Evolutionary conservation across 2,797 vertebrate species (phyloP).

Genomic region (Ptychadena robeensis): DNA sequence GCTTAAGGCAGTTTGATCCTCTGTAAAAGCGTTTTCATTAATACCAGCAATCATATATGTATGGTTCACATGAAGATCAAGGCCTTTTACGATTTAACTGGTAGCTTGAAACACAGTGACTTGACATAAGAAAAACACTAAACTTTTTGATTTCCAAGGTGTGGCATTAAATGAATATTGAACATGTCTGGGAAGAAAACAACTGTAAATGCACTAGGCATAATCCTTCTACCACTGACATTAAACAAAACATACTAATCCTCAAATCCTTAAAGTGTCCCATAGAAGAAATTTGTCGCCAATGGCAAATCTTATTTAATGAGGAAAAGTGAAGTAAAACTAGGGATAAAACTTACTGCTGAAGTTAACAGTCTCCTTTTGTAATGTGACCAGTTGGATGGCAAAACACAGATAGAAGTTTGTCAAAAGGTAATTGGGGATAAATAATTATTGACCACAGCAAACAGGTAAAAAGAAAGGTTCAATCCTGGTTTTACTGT

Average conservation of each 20-base stretch:
- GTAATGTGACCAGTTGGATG: too few species aligned
- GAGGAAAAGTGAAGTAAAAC: too few species aligned
- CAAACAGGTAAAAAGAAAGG: too few species aligned
- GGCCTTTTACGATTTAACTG: background rate
- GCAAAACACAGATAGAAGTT: too few species aligned
- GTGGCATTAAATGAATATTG: slow-evolving; percentile 2
- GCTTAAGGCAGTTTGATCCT: background rate
- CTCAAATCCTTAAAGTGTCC: too few species aligned
- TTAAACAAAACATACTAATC: background rate
- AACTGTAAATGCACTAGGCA: background rate
- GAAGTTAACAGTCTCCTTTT: too few species aligned
- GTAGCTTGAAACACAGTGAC: slow-evolving; percentile 15
- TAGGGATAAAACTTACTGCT: too few species aligned
- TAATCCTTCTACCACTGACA: background rate
- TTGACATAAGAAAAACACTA: background rate
- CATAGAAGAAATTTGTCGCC: too few species aligned
- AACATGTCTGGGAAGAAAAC: background rate
- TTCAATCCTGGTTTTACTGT: too few species aligned
- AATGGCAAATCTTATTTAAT: too few species aligned
- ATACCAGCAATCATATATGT: background rate
- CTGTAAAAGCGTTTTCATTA: slow-evolving; percentile 9
- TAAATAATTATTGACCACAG: too few species aligned
- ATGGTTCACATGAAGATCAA: slow-evolving; percentile 9
- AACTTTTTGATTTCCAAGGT: background rate
- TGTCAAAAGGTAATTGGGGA: too few species aligned